Evolutionary conservation across 2,113 vertebrate species (phyloP), one percentile per base, ranked within the genome.

Genomic region (Oreotrochilus melanogaster): DNA sequence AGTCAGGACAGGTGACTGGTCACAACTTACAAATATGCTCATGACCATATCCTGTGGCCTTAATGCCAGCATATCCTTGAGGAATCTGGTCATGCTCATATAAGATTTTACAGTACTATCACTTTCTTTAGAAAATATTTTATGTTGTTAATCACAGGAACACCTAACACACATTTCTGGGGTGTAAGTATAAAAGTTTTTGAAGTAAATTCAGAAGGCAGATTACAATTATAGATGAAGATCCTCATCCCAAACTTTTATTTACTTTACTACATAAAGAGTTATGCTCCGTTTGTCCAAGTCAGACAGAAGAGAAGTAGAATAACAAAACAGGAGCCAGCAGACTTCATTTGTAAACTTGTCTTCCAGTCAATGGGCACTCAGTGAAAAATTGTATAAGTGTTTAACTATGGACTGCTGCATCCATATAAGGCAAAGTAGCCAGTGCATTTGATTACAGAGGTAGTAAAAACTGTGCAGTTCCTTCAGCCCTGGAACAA

Each of bases 271-370:
- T 73, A 71, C 48, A 37, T 39, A 42, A 85, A 78, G 33, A 85
- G 48, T 48, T 19, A 78, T 50, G 47, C 53, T 93, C 43, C 48
- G 53, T 82, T 92, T 94, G 62, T 42, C 54, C 31, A 85, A 78
- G 37, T 56, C 73, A 85, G 65, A 30, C 61, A 72, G 43, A 73
- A 90, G 37, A 80, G 61, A 83, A 83, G 71, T 39, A 64, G 51
- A 93, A 51, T 24, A 90, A 83, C 43, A 84, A 22, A 61, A 58
- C 21, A 72, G 45, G 64, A 93, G 93, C n/a, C 82, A 92, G 64
- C 28, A 35, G 23, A 89, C 31, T 33, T 92, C 58, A 53, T 76
- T 66, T 65, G 78, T 92, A 90, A 95, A 94, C 62, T 87, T 10
- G 18, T 86, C 86, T 87, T 84, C 66, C 65, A 72, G 31, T 85